Conservation (phyloP, 2,888 invertebrate genomes). For the Chrysopilus asiliformis region DNA sequence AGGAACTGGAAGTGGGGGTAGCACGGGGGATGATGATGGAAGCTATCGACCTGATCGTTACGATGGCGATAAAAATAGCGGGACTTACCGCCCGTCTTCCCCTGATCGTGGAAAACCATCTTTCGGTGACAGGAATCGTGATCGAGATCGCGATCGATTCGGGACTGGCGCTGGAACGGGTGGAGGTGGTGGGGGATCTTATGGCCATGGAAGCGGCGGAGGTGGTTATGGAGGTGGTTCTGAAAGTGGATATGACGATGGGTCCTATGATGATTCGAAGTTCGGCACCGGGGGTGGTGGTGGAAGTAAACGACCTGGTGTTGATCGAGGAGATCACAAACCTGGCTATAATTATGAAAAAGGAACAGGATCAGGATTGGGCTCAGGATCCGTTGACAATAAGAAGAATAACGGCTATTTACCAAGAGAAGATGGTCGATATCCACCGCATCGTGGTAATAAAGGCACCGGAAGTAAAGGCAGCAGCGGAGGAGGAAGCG, state of each 20-base stretch:
- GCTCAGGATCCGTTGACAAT: no score
- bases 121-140: not conserved
- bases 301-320: not conserved
- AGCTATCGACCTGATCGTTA: slow-evolving; percentile 8
- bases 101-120: not conserved
- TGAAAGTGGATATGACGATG: not conserved
- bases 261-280: not conserved
- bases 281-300: not conserved
- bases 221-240: not conserved
- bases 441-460: not conserved
- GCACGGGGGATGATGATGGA: slow-evolving; percentile 9
- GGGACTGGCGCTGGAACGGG: not conserved
- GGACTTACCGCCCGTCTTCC: no score
- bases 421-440: not conserved
- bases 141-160: not conserved
- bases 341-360: not conserved
- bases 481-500: slow-evolving; percentile 6
- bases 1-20: no score
- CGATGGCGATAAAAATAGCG: slow-evolving; percentile 3
- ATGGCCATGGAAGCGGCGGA: not conserved
- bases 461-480: not conserved
- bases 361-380: no score
- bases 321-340: not conserved
- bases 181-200: no score
- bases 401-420: no score